Percentiles rank a stretch among this genome's conserved stretches.
Evolutionary conservation across 2,888 invertebrate genomes (phyloP).

Genomic region (Operophtera brumata): DNA sequence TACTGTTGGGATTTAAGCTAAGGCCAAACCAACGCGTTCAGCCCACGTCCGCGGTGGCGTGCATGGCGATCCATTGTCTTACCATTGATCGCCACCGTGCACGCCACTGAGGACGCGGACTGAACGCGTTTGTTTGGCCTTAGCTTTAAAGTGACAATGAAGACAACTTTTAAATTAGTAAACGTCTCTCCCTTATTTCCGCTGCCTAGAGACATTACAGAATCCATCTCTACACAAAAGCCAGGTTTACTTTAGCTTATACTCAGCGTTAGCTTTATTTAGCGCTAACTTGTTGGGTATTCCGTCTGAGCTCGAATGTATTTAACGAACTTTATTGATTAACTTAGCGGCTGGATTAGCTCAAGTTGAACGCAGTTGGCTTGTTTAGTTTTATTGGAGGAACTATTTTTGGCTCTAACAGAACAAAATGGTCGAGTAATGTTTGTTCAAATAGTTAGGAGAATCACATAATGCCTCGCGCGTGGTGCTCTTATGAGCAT

Average conservation of each 20-base stretch:
- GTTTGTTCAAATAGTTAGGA: constrained; percentile 1
- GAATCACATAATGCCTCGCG: no score
- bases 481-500: no score
- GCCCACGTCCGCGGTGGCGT: no score
- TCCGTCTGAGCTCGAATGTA: constrained; percentile 13
- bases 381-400: constrained; percentile 3
- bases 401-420: constrained; percentile 3
- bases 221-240: background rate
- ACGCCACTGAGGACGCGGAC: no score
- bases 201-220: background rate
- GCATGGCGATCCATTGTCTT: no score
- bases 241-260: constrained; percentile 7
- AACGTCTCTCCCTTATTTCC: background rate
- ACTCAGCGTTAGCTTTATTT: constrained; percentile 19
- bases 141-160: no score
- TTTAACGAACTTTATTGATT: constrained; percentile 23
- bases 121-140: no score
- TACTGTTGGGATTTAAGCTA: no score
- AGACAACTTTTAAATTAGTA: background rate
- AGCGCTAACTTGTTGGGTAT: constrained; percentile 7
- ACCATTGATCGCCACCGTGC: no score
- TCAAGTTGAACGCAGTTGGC: background rate
- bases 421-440: background rate
- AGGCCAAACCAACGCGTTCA: no score
- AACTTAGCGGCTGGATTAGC: constrained; percentile 20